Evolutionary conservation across 2,113 vertebrate genomes (phyloP).

Genomic region (Perca flavescens): DNA sequence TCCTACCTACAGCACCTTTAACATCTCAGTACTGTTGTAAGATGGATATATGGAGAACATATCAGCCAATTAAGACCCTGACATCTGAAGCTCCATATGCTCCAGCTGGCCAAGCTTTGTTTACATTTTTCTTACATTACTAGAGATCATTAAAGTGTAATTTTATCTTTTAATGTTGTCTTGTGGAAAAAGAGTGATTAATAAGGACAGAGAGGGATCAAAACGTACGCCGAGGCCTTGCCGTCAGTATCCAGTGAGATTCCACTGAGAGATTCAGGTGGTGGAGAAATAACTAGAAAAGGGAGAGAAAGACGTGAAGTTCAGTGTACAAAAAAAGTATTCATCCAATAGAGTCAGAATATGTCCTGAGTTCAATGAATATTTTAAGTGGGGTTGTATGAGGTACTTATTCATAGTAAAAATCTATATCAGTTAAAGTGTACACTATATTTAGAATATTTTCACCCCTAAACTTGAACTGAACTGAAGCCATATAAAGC

Average conservation of each 20-base stretch:
- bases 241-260: conserved; percentile 77
- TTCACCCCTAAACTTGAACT: too few relatives aligned
- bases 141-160: background rate
- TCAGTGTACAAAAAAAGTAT: background rate
- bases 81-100: background rate
- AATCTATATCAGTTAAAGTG: too few relatives aligned
- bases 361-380: too few relatives aligned
- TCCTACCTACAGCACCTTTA: too few relatives aligned
- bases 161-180: background rate
- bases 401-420: too few relatives aligned
- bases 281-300: conserved; percentile 79
- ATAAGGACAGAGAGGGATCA: background rate
- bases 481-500: too few relatives aligned
- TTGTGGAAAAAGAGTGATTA: background rate
- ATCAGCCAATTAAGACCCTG: background rate
- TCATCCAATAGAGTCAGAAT: background rate
- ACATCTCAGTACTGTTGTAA: background rate
- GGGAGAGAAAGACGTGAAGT: background rate
- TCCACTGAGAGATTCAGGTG: conserved; percentile 82
- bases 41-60: background rate
- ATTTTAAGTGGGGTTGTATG: background rate
- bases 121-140: too few relatives aligned
- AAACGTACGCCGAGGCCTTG: conserved; percentile 54
- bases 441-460: too few relatives aligned
- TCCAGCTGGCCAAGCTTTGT: background rate